These are phyloP conservation scores for Mionectes macconnelli DNA, from an alignment of 2,113 vertebrate species.

Conservation along the genomic window DNA sequence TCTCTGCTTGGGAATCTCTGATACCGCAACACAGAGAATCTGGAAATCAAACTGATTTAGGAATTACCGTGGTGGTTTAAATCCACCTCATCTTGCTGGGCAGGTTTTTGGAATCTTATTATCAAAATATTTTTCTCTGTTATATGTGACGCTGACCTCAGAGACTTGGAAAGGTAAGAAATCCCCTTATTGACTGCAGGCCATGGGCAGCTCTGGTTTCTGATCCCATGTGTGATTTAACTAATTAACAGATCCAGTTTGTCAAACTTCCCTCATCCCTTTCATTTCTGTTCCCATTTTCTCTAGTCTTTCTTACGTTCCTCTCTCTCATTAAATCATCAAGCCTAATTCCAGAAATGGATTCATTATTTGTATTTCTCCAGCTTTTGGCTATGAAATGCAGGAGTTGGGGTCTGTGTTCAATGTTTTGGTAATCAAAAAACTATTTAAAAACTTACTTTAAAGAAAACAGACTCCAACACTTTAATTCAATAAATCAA, in stretches of 20 bases:
- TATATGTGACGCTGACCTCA: background rate
- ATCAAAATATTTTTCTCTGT: background rate
- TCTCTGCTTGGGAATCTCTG: background rate
- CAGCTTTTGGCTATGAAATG: background rate
- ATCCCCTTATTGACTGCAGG: background rate
- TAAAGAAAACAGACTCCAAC: background rate
- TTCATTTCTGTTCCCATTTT: background rate
- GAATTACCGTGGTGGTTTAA: background rate
- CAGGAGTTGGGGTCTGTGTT: background rate
- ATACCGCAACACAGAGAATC: accelerated
- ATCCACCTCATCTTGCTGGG: background rate
- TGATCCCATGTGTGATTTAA: background rate
- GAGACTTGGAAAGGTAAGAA: background rate
- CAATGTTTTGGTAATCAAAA: background rate
- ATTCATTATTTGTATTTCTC: background rate
- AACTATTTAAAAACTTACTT: background rate
- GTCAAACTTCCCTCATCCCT: background rate
- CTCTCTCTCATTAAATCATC: background rate
- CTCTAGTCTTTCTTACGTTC: background rate
- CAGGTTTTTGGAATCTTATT: background rate
- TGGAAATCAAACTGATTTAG: background rate
- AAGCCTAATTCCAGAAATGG: background rate
- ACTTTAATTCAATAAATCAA: background rate
- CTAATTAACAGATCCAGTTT: background rate
- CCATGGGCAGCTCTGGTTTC: background rate